Evolutionary conservation across 37 sponge, comb jelly and placozoan species (phyloP), one percentile per base, ranked within the genome.

Genomic region (Aphrocallistes beatrix): DNA sequence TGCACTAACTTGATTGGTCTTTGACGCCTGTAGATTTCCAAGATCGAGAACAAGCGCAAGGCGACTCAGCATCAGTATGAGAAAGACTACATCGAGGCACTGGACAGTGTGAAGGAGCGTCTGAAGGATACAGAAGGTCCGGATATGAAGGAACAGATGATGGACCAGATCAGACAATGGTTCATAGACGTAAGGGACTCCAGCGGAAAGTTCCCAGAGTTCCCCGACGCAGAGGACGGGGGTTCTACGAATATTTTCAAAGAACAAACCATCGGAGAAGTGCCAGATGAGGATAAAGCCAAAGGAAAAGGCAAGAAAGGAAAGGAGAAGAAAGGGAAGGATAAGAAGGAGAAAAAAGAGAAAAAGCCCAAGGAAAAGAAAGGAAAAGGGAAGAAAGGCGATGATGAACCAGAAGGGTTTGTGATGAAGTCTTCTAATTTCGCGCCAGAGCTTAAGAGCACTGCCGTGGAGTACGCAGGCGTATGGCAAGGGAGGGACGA

Each of bases 151-250:
- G 99, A 98, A 50, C 90, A 91, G 37, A 98, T 98, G 94, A 97
- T 96, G 81, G 99, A 98, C 81, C 94, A 98, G 83, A 98, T 98
- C 51, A 87, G 99, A 50, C 96, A 95, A 85, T 98, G 99, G 99
- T 95, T 98, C 87, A 93, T 98, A 42, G 99, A 98, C 88, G 91
- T 91, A 45, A 93, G 99, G 96, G 99, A 98, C 89, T 93, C 96
- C 8, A 95, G 91, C 13, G 99, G 99, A 13, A 98, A 98, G 85
- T 98, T 98, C 87, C 99, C 99, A 69, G 99, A 98, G 38, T 95
- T 86, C 51, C 99, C 99, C 38, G 87, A 85, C 85, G 94, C 50
- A 16, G 96, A 98, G 10, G 96, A 91, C 30, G 99, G 99, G 16
- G 99, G 99, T 21, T 98, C 99, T 37, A 88, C 82, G 37, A 91